These are phyloP conservation scores for Catharus ustulatus DNA, from an alignment of 2,797 vertebrate species.

Conservation along the genomic window DNA sequence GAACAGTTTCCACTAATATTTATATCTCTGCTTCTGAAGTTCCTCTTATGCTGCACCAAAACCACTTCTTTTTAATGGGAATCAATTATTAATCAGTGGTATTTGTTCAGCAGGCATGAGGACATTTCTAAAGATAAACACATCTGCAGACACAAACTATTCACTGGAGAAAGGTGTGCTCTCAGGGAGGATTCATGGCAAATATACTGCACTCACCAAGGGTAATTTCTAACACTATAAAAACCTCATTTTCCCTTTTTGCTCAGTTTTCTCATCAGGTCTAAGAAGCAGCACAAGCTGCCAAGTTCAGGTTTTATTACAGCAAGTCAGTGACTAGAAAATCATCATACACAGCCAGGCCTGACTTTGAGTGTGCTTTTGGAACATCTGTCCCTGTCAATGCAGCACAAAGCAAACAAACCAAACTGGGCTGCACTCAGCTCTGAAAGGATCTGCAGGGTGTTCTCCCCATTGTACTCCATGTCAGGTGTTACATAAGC, in stretches of 20 bases:
- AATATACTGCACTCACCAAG: neutral
- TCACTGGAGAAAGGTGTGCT: neutral
- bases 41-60: neutral
- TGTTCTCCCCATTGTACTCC: neutral
- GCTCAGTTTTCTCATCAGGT: neutral
- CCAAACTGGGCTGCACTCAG: neutral
- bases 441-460: neutral
- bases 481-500: neutral
- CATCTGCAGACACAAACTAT: neutral
- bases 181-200: neutral
- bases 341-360: neutral
- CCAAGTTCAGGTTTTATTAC: neutral
- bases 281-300: neutral
- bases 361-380: neutral
- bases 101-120: neutral
- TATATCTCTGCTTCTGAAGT: neutral
- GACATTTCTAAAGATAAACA: neutral
- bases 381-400: neutral
- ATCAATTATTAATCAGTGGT: neutral
- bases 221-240: neutral
- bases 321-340: neutral
- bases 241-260: neutral
- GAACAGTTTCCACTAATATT: neutral
- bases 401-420: neutral
- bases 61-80: neutral